Conservation (phyloP, 2,113 vertebrate genomes). For the Piaya cayana region DNA sequence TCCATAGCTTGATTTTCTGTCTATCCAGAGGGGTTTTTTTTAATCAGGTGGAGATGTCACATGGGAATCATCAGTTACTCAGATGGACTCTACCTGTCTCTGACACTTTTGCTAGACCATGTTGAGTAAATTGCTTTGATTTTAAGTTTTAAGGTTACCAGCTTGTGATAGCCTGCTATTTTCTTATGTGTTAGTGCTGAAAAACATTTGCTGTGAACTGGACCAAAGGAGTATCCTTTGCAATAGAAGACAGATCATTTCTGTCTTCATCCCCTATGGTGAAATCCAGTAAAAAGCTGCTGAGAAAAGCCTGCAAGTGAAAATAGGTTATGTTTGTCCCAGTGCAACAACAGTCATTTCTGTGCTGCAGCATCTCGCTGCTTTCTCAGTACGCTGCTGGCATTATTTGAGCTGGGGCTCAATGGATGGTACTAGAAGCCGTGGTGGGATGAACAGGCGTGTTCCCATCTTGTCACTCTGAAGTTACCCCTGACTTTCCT, state of each 20-base stretch:
- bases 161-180: not conserved
- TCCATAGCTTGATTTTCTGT: not conserved
- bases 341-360: not conserved
- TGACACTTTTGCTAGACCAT: not conserved
- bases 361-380: not conserved
- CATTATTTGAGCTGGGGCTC: rapidly evolving
- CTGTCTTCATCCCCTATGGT: not conserved
- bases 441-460: rapidly evolving
- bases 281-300: not conserved
- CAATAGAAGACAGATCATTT: not conserved
- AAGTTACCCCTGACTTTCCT: not conserved
- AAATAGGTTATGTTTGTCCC: not conserved
- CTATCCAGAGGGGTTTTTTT: not conserved
- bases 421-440: not conserved
- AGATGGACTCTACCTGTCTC: not conserved
- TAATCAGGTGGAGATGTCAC: not conserved
- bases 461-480: not conserved
- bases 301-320: not conserved
- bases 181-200: not conserved
- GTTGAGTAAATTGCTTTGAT: not conserved
- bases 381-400: not conserved
- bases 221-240: not conserved
- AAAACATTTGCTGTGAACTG: not conserved
- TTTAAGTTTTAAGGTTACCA: not conserved
- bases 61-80: not conserved